A percentile compares a stretch with the other conserved stretches of the same genome.
phyloP scores from a whole-genome alignment of 2,888 invertebrate species.

The Agrochola lychnidis region DNA sequence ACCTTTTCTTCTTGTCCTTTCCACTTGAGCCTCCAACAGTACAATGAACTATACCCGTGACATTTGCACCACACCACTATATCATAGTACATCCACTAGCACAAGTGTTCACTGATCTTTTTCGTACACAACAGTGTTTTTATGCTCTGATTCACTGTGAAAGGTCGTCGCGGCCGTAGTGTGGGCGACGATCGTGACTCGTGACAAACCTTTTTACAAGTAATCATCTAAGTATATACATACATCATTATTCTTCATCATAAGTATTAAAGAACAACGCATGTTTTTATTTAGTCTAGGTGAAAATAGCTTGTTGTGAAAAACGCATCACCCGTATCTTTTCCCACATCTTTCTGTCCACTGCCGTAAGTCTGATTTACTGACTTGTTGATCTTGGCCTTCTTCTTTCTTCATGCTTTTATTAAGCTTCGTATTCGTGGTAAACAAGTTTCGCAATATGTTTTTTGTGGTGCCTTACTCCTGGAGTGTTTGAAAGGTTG shows the following conservation, averaged over 20 bases:
- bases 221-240: constrained; percentile 25
- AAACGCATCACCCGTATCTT: constrained; percentile 12
- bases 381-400: background rate
- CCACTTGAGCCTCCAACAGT: constrained; percentile 28
- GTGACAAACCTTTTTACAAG: constrained; percentile 42
- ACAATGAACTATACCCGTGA: constrained; percentile 53
- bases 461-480: background rate
- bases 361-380: background rate
- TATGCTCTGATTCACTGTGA: constrained; percentile 71
- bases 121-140: constrained; percentile 66
- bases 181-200: constrained; percentile 39
- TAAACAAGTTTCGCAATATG: background rate
- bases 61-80: constrained; percentile 43
- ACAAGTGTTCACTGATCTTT: constrained; percentile 64
- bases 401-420: constrained; percentile 1
- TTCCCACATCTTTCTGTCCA: background rate
- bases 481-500: background rate
- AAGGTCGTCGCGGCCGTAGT: constrained; percentile 65
- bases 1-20: constrained; percentile 40
- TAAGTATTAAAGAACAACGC: background rate
- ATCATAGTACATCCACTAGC: constrained; percentile 33
- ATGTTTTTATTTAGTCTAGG: constrained; percentile 8
- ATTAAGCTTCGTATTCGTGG: background rate
- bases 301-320: constrained; percentile 27
- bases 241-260: constrained; percentile 19